Evolutionary conservation across 2,888 invertebrate species (phyloP), one percentile per base, ranked within the genome.

Genomic region (Euclidia mi): DNA sequence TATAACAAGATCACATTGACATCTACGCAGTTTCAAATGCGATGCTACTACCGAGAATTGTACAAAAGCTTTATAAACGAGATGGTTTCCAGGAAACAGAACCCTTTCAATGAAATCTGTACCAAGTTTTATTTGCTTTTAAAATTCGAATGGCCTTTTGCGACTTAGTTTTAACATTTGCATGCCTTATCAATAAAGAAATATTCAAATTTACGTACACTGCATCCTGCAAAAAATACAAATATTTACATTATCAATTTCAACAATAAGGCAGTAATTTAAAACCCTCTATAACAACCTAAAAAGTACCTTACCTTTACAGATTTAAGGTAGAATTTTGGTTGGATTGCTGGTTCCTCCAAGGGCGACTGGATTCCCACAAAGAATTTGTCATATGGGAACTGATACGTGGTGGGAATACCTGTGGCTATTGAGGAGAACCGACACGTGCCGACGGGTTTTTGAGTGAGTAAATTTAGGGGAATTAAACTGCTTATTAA

Each of bases 331-430:
- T 52, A n/a, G 1, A 56, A 40, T 43, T 56, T 69, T 17, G 12
- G 17, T n/a, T n/a, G 43, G 29, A 17, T 40, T 7, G 10, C 12
- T 18, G 7, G 11, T 0, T 18, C 17, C 15, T 20, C 34, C 14
- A 17, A 38, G 32, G 50, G 60, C 50, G 47, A 40, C 32, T 15
- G 35, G 42, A 46, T 81, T 77, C 68, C 75, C 78, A 70, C 72
- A 67, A 48, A 62, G 43, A 72, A 79, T 73, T 74, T 73, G 81
- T 84, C 81, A 73, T 79, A 75, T 83, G 85, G 75, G 84, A 85
- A 81, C 71, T 55, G 47, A 68, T 62, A 65, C 80, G 76, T 65
- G 78, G 78, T 82, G 81, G 83, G 83, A 85, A 79, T 61, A 46
- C 65, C 49, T 65, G 67, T 34, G 72, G 74, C 42, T 45, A 60